Evolutionary conservation across 2,113 vertebrate genomes (phyloP).

Genomic region (Brevimyrus niger): DNA sequence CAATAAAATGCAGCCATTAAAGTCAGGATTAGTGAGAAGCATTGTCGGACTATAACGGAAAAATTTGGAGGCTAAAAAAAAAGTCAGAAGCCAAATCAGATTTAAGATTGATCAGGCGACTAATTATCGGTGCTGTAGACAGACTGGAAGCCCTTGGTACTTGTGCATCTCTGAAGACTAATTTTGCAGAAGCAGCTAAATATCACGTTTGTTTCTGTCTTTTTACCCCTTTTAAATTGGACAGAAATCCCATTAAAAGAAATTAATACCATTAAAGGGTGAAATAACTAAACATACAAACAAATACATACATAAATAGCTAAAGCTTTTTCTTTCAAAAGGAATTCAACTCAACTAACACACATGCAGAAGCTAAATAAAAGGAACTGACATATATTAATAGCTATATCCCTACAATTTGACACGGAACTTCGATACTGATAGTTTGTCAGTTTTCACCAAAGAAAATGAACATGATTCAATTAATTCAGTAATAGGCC

Average conservation of each 20-base stretch:
- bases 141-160: not conserved
- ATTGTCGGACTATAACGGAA: not conserved
- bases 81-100: conserved; percentile 12
- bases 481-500: not conserved
- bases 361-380: not conserved
- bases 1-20: conserved; percentile 27
- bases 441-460: not conserved
- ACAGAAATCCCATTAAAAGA: not conserved
- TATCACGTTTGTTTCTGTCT: not conserved
- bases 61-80: not conserved
- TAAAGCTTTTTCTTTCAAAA: not conserved
- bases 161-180: not conserved
- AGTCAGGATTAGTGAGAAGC: conserved; percentile 18
- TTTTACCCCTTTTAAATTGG: not conserved
- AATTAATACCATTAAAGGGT: not conserved
- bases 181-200: not conserved
- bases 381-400: not conserved
- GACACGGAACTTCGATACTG: not conserved
- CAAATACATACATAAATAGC: not conserved
- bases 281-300: not conserved
- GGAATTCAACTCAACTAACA: not conserved
- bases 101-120: conserved; percentile 17
- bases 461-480: not conserved
- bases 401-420: not conserved
- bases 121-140: conserved; percentile 16